These are phyloP conservation scores for Spialia ferax DNA, from an alignment of 2,888 invertebrate species.

Conservation along the genomic window DNA sequence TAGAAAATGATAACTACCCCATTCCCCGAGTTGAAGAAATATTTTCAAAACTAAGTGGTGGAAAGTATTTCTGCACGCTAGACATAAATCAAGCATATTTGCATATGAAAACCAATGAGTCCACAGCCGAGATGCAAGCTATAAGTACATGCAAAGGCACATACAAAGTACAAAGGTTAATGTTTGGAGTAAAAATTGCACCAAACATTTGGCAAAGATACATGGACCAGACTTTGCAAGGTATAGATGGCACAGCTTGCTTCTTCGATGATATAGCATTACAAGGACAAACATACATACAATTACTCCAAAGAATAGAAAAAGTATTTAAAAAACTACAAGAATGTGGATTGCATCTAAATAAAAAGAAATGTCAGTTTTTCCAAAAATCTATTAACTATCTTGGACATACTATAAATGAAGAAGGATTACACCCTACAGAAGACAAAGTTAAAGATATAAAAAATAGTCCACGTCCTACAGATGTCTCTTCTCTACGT, in stretches of 20 bases:
- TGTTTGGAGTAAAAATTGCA: slow-evolving; percentile 54
- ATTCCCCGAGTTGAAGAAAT: slow-evolving; percentile 43
- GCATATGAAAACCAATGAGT: slow-evolving; percentile 24
- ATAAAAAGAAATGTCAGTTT: neutral
- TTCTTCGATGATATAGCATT: slow-evolving; percentile 55
- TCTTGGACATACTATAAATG: neutral
- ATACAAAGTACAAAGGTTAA: slow-evolving; percentile 53
- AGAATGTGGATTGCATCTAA: neutral
- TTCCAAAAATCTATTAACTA: neutral
- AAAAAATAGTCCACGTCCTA: neutral
- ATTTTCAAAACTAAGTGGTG: slow-evolving; percentile 38
- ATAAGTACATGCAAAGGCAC: slow-evolving; percentile 52
- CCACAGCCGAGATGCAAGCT: neutral
- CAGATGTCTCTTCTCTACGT: neutral
- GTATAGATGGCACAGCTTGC: slow-evolving; percentile 50
- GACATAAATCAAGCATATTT: slow-evolving; percentile 40
- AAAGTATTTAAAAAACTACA: neutral
- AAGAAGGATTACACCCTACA: neutral
- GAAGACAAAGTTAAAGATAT: no score
- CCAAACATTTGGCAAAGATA: slow-evolving; percentile 53
- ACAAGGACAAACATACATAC: slow-evolving; percentile 43
- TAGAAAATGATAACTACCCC: slow-evolving; percentile 38
- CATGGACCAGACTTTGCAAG: slow-evolving; percentile 54
- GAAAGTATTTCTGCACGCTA: slow-evolving; percentile 37
- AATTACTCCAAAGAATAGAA: no score